These are phyloP conservation scores for Cyclopterus lumpus DNA, from an alignment of 2,797 vertebrate species.

Conservation along the genomic window DNA sequence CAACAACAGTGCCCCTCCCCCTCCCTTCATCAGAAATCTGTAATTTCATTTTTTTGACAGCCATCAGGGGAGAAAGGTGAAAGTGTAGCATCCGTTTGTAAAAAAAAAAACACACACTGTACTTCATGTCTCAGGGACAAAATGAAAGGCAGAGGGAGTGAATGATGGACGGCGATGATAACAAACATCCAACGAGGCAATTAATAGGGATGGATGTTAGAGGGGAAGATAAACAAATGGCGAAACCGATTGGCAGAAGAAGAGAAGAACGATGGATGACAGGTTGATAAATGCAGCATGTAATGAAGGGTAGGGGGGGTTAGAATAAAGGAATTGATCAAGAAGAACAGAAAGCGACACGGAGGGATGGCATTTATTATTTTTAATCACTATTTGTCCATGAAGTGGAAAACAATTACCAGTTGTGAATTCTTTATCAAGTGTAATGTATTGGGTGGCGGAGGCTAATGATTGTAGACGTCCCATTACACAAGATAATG, in stretches of 20 bases:
- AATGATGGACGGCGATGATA: slow-evolving; percentile 67
- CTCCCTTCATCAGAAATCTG: slow-evolving; percentile 50
- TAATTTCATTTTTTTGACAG: slow-evolving; percentile 71
- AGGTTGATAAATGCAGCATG: slow-evolving; percentile 70
- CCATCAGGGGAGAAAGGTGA: slow-evolving; percentile 61
- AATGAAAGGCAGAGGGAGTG: slow-evolving; percentile 52
- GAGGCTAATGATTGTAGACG: slow-evolving; percentile 76
- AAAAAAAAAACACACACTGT: slow-evolving; percentile 54
- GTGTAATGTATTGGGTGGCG: slow-evolving; percentile 70
- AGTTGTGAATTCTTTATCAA: slow-evolving; percentile 76
- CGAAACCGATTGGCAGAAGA: slow-evolving; percentile 44
- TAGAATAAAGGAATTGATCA: slow-evolving; percentile 65
- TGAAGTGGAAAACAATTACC: slow-evolving; percentile 79
- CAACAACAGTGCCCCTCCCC: neutral
- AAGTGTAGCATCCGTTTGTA: slow-evolving; percentile 53
- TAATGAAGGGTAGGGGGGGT: slow-evolving; percentile 45
- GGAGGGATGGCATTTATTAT: slow-evolving; percentile 75
- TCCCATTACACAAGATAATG: slow-evolving; percentile 77
- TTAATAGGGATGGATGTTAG: slow-evolving; percentile 70
- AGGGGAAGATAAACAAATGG: slow-evolving; percentile 67
- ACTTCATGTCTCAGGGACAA: slow-evolving; percentile 41
- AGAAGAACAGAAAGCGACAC: slow-evolving; percentile 71
- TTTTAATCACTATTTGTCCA: slow-evolving; percentile 75
- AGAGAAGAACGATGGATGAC: slow-evolving; percentile 61
- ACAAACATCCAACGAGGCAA: slow-evolving; percentile 68